Conservation (phyloP, 2,797 vertebrate genomes). For the Rhinella marina region DNA sequence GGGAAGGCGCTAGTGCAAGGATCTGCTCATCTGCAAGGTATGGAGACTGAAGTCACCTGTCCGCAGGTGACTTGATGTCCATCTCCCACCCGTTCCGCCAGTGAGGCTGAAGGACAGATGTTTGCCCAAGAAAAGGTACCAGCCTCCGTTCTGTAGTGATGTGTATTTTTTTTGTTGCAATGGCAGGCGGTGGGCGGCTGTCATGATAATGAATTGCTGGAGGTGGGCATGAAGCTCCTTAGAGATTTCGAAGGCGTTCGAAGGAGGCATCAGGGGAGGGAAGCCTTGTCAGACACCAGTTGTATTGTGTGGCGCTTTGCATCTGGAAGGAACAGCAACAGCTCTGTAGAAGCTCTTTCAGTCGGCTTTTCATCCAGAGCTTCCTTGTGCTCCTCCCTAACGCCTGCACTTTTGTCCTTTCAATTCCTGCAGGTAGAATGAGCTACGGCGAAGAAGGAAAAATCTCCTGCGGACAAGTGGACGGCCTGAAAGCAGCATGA, state of each 20-base stretch:
- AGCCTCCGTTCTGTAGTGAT: background rate
- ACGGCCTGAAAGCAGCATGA: conserved; percentile 41
- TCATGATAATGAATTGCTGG: background rate
- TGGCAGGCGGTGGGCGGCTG: background rate
- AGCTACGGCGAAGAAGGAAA: background rate
- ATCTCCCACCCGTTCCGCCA: background rate
- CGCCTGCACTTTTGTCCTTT: background rate
- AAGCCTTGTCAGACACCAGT: conserved; percentile 28
- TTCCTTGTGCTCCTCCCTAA: background rate
- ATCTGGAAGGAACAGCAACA: conserved; percentile 42
- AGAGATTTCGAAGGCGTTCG: conserved; percentile 22
- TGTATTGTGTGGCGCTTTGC: conserved; percentile 42
- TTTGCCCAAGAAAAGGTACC: conserved; percentile 4
- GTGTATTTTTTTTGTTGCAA: no score
- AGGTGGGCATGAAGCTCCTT: conserved; percentile 24
- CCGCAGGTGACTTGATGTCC: background rate
- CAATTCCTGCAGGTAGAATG: conserved; percentile 53
- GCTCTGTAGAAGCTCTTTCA: background rate
- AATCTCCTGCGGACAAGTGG: conserved; percentile 8
- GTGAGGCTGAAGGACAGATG: background rate
- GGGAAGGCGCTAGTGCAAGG: background rate
- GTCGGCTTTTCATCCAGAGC: background rate
- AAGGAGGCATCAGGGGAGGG: conserved; percentile 52
- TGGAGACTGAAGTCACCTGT: conserved; percentile 44
- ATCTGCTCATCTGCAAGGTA: conserved; percentile 22